phyloP scores from a whole-genome alignment of 2,113 vertebrate genomes.

The Notothenia coriiceps region DNA sequence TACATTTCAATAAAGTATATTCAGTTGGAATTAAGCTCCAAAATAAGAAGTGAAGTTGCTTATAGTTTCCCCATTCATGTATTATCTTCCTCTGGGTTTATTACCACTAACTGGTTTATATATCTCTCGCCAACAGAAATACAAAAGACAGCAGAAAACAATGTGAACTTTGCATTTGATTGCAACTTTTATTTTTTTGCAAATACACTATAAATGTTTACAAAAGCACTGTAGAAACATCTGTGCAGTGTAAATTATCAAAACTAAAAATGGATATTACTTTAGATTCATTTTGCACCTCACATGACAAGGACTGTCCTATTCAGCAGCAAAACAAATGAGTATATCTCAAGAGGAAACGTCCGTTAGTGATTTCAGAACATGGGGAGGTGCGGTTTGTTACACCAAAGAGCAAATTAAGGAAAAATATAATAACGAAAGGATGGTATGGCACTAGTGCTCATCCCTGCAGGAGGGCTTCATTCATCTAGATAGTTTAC shows the following conservation, averaged over 20 bases:
- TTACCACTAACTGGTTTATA: background rate
- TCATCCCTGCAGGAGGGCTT: slow-evolving; percentile 83
- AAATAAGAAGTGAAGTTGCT: background rate
- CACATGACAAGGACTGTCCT: slow-evolving; percentile 86
- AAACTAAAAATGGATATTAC: slow-evolving; percentile 85
- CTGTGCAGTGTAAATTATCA: slow-evolving; percentile 88
- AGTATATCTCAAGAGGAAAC: slow-evolving; percentile 67
- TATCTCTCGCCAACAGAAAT: background rate
- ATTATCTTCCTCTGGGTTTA: background rate
- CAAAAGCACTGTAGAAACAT: slow-evolving; percentile 88
- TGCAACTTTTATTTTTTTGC: slow-evolving; percentile 83
- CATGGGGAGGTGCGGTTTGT: slow-evolving; percentile 17
- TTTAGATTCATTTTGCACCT: slow-evolving; percentile 83
- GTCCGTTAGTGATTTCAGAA: slow-evolving; percentile 69
- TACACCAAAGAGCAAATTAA: slow-evolving; percentile 41
- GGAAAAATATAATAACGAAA: slow-evolving; percentile 22
- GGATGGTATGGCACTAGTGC: slow-evolving; percentile 78
- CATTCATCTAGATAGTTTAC: slow-evolving; percentile 80
- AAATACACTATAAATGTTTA: slow-evolving; percentile 90
- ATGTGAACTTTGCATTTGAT: slow-evolving; percentile 60
- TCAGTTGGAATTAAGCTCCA: background rate
- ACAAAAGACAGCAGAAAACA: slow-evolving; percentile 27
- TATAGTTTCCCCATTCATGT: background rate
- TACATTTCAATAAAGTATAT: background rate
- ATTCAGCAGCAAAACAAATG: slow-evolving; percentile 84